Base-by-base conservation (phyloP, 2,797 vertebrate genomes). In the Gobio occitaniae region DNA sequence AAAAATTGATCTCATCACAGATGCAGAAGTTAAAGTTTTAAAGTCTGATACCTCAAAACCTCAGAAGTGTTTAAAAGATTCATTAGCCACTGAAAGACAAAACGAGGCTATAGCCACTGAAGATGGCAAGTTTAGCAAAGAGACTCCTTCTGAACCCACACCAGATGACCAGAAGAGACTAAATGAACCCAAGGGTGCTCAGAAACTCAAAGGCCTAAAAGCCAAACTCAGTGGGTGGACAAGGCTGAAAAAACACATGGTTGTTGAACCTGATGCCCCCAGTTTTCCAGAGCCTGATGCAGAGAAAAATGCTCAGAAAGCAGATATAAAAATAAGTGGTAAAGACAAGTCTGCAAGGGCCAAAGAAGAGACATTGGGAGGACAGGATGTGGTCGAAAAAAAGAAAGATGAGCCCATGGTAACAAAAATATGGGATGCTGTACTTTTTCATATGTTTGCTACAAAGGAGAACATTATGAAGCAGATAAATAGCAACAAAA, bases 381-480 rank as follows among this genome's bases (percentile, higher is more conserved):
- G 84, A 81, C 84, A 91, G 54, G 91, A 93, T 3, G 48, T 92
- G 19, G 50, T 84, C 0, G 25, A 25, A 25, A 82, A 81, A n/a
- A 71, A 91, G 66, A 91, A 90, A 25, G 93, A 94, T 2, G 83
- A 80, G 77, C 96, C 96, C 0, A 95, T 92, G 63, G 96, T 96
- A 9, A 89, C 94, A 38, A 96, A 95, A 86, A 97, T 99, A 96
- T 99, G 98, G 98, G 97, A 99, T 1, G 97, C 98, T 0, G 94
- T 98, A 63, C 94, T 99, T 47, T 97, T 97, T 88, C 97, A 96
- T 70, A 93, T 98, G 95, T 95, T 97, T 1, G 93, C 96, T 48
- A 93, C 93, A 5, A 96, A 96, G 89, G 94, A 96, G 3, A 93
- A 8, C n/a, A 94, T 92, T 12, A 91, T 95, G 85, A 80, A 93